Evolutionary conservation across 37 sponge, comb jelly and placozoan genomes (phyloP), one percentile per base, ranked within the genome.

Genomic region (Halichondria panicea): DNA sequence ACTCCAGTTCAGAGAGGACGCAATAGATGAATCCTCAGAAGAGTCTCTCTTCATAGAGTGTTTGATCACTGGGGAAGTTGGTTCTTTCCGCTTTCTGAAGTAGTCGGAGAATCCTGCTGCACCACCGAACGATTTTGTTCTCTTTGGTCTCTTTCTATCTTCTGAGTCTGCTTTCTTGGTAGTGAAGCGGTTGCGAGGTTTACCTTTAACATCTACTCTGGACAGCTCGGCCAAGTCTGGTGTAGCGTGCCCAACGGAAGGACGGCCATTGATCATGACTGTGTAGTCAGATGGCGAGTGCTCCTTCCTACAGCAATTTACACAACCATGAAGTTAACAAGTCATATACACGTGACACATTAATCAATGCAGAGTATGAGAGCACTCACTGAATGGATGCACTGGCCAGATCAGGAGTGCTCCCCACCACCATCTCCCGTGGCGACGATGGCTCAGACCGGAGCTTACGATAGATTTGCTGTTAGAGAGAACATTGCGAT

Each of bases 1-100:
- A 31, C 84, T 83, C 63, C 84, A 74, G 60, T 74, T 74, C 37
- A 81, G 37, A 2, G 24, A n/a, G 0, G 81, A 70, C 7, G 64
- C 1, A 33, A 75, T 34, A 2, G 84, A 75, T 1, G 69, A 58
- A 1, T 34, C 69, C 1, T 75, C 84, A 7, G 75, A 68, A 13
- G 61, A 68, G 40, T 75, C 76, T 44, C 56, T 35, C 56, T 66
- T 28, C 1, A 12, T 8, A 21, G 4, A 18, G 25, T 28, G 35
- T 2, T 22, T 21, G 42, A 27, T 13, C 21, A 1, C 24, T 8
- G 39, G 6, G 35, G 39, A 7, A 8, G 28, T 22, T 24, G 31
- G 18, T 35, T 27, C 18, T 28, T 62, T 62, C 34, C 3, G 15
- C 63, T 31, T 32, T 28, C 34, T 32, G 18, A 19, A 30, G 18